Conservation (phyloP, 1,140 invertebrate genomes). For the Diorhabda elongata region DNA sequence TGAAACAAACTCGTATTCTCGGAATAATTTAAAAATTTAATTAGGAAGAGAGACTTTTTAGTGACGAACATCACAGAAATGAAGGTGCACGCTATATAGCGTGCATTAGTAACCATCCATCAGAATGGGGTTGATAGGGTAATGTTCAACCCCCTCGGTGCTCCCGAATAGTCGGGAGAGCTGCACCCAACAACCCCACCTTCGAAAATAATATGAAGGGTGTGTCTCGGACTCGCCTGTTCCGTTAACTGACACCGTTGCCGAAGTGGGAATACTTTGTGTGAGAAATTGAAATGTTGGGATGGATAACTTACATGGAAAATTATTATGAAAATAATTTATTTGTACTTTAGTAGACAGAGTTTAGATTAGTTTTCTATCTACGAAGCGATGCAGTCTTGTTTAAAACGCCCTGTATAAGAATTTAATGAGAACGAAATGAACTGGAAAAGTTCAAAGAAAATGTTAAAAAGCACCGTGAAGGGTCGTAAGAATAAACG, state of each 20-base stretch:
- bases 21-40: constrained; percentile 5
- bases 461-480: too few relatives aligned
- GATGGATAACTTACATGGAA: too few relatives aligned
- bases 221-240: constrained; percentile 1
- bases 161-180: not conserved
- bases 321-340: too few relatives aligned
- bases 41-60: constrained; percentile 6
- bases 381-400: too few relatives aligned
- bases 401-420: too few relatives aligned
- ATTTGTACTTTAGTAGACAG: too few relatives aligned
- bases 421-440: too few relatives aligned
- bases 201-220: constrained; percentile 4
- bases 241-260: constrained; percentile 7
- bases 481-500: too few relatives aligned
- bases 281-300: too few relatives aligned
- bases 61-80: constrained; percentile 8
- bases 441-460: too few relatives aligned
- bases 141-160: constrained; percentile 3
- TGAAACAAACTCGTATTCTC: not conserved
- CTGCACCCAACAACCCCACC: constrained; percentile 1
- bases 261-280: not conserved
- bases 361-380: too few relatives aligned
- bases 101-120: constrained; percentile 5
- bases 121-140: not conserved
- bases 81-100: constrained; percentile 7